A percentile compares a stretch with the other conserved stretches of the same genome.
Conservation (phyloP, 2,888 invertebrate species). For the Oscheius myriophilus region DNA sequence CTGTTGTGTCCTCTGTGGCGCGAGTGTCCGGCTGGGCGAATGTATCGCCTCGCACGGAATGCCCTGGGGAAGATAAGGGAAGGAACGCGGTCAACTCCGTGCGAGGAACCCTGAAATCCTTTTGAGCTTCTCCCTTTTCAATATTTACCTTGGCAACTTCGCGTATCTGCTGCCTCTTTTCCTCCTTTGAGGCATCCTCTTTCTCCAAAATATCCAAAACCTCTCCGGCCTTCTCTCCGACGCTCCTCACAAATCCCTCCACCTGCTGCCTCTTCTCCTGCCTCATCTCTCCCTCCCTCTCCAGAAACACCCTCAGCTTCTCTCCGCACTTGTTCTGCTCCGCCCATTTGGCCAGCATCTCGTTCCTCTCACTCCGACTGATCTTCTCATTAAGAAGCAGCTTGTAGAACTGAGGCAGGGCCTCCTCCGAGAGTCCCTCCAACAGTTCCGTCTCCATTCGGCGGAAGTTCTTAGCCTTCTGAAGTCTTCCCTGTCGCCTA, state of each 20-base stretch:
- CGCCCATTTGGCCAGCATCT: constrained; percentile 13
- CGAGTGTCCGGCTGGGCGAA: too few relatives aligned
- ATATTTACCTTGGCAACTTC: constrained; percentile 4
- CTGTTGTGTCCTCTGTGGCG: too few relatives aligned
- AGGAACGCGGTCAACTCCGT: too few relatives aligned
- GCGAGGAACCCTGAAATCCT: too few relatives aligned
- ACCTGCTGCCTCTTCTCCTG: constrained; percentile 7
- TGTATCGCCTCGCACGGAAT: too few relatives aligned
- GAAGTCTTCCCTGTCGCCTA: too few relatives aligned
- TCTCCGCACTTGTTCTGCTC: constrained; percentile 8
- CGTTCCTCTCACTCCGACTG: constrained; percentile 9
- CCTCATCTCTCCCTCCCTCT: not conserved
- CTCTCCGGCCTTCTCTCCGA: too few relatives aligned
- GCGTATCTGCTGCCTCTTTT: not conserved
- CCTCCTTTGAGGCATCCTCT: not conserved
- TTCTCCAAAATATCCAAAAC: not conserved
- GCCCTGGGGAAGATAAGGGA: too few relatives aligned
- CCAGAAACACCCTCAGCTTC: not conserved
- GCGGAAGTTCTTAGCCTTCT: too few relatives aligned
- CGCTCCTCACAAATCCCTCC: not conserved
- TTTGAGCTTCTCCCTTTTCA: too few relatives aligned
- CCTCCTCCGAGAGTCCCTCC: not conserved
- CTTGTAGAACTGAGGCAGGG: not conserved
- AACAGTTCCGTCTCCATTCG: too few relatives aligned
- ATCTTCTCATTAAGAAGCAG: constrained; percentile 11